Conservation (phyloP, 2,888 invertebrate species). For the Epinotia nisella region DNA sequence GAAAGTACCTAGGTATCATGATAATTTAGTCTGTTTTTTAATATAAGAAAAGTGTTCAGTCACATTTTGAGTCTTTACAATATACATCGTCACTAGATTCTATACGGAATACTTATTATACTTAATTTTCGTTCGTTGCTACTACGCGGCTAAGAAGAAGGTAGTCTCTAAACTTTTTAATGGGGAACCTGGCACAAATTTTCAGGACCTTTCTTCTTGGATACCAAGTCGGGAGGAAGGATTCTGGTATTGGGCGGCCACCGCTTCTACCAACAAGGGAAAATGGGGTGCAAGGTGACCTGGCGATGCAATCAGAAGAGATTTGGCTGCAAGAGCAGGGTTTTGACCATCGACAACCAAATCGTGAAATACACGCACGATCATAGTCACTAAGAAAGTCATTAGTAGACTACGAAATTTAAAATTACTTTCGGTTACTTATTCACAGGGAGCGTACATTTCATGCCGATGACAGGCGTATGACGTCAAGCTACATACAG, state of each 20-base stretch:
- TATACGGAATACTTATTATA: no score
- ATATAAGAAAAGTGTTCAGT: background rate
- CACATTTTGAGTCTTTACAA: background rate
- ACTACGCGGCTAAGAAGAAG: background rate
- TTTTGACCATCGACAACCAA: slow-evolving; percentile 51
- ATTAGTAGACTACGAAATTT: no score
- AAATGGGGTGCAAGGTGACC: slow-evolving; percentile 3
- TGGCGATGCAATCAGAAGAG: slow-evolving; percentile 54
- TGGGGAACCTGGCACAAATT: background rate
- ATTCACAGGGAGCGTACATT: no score
- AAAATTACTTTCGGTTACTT: background rate
- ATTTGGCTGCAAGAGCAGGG: slow-evolving; percentile 55
- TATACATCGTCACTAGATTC: background rate
- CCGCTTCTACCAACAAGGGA: slow-evolving; percentile 1
- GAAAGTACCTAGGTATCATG: no score
- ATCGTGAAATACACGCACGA: slow-evolving; percentile 47
- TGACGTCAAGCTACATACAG: no score
- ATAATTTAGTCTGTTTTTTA: no score
- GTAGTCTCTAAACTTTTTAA: background rate
- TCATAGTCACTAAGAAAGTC: slow-evolving; percentile 7
- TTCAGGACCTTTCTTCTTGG: background rate
- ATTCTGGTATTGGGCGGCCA: background rate
- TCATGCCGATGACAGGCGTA: no score
- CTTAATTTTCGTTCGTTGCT: background rate
- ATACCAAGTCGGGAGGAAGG: background rate